A percentile compares a stretch with the other conserved stretches of the same genome.
Conservation (phyloP, 2,797 vertebrate species). For the Huso huso region DNA sequence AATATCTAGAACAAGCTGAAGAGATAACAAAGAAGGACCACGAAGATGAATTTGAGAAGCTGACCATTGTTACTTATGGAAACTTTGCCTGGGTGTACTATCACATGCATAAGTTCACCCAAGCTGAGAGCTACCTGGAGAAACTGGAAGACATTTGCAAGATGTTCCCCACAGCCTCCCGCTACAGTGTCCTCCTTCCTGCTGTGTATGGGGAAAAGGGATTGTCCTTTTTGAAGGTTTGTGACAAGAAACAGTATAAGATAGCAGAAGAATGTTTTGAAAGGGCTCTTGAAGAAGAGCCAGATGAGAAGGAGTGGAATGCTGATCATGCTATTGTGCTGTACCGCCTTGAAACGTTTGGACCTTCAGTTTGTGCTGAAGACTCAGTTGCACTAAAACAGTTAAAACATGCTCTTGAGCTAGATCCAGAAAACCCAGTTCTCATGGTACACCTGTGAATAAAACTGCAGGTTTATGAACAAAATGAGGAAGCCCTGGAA, state of each 20-base stretch:
- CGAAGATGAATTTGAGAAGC: too few relatives aligned
- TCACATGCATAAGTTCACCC: too few relatives aligned
- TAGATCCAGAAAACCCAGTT: conserved; percentile 44
- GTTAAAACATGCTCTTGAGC: conserved; percentile 44
- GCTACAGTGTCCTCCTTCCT: conserved; percentile 28
- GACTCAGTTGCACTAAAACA: conserved; percentile 23
- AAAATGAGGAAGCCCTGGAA: conserved; percentile 37
- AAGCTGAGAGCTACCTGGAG: conserved; percentile 6
- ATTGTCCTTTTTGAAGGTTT: conserved; percentile 53
- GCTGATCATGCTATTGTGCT: conserved; percentile 49
- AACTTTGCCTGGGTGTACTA: too few relatives aligned
- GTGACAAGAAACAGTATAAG: conserved; percentile 41
- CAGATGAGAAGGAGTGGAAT: conserved; percentile 54
- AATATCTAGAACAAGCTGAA: too few relatives aligned
- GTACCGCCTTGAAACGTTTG: conserved; percentile 38
- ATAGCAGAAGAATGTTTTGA: conserved; percentile 55
- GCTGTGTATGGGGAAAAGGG: conserved; percentile 53
- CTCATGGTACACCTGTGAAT: conserved; percentile 52
- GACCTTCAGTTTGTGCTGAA: accelerated
- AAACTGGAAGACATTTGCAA: conserved; percentile 37
- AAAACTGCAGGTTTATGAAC: conserved; percentile 33
- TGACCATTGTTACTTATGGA: too few relatives aligned
- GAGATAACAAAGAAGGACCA: too few relatives aligned
- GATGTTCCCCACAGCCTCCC: conserved; percentile 18
- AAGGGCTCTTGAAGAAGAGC: conserved; percentile 53